Evolutionary conservation across 2,888 invertebrate species (phyloP).

Genomic region (Anoplius nigerrimus): DNA sequence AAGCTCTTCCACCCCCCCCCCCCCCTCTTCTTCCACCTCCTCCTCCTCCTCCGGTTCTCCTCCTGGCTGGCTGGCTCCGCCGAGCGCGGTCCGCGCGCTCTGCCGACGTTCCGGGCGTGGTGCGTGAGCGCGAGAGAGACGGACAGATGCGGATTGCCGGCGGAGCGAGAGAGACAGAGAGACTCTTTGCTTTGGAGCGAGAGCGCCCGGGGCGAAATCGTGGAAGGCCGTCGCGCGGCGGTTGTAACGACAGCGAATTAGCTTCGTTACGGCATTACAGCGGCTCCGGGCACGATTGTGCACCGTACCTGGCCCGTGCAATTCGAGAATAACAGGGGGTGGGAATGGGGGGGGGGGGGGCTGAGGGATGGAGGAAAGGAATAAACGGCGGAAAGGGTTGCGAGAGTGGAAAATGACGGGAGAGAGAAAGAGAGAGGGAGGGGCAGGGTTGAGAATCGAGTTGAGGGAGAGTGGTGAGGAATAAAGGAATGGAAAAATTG

Average conservation of each 20-base stretch:
- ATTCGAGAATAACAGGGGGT: slow-evolving; percentile 33
- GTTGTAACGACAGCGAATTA: slow-evolving; percentile 58
- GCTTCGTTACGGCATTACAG: slow-evolving; percentile 59
- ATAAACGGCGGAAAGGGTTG: slow-evolving; percentile 9
- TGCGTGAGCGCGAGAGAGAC: no score
- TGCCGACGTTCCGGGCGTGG: neutral
- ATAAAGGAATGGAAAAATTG: slow-evolving; percentile 8
- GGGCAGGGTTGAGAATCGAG: no score
- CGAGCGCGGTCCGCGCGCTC: slow-evolving; percentile 23
- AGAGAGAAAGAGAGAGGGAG: slow-evolving; percentile 21
- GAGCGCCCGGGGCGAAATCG: slow-evolving; percentile 43
- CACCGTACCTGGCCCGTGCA: slow-evolving; percentile 32
- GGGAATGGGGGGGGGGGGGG: neutral
- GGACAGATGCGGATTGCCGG: no score
- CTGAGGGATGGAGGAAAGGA: slow-evolving; percentile 15
- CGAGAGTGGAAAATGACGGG: neutral
- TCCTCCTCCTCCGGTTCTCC: slow-evolving; percentile 2
- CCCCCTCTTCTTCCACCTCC: slow-evolving; percentile 10
- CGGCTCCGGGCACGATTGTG: slow-evolving; percentile 40
- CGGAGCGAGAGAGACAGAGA: no score
- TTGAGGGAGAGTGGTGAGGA: no score
- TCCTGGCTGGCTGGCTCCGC: no score
- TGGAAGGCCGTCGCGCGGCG: slow-evolving; percentile 30
- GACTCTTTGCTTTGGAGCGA: slow-evolving; percentile 37
- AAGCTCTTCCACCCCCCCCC: slow-evolving; percentile 29